Evolutionary conservation across 2,113 vertebrate genomes (phyloP), one percentile per base, ranked within the genome.

Genomic region (Tympanuchus pallidicinctus): DNA sequence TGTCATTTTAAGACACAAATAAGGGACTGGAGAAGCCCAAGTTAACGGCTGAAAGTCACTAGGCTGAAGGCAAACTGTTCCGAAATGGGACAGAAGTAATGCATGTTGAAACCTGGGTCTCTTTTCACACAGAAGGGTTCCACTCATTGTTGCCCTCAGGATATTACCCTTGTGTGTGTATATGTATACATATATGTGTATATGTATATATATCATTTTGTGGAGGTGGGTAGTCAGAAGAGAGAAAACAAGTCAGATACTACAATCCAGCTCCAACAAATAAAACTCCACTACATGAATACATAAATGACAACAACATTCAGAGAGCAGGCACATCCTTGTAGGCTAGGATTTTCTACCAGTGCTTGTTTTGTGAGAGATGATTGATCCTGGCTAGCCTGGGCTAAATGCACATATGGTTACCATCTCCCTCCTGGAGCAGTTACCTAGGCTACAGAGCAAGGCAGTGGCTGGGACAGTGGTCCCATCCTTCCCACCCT

Each of bases 31-130:
- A 91, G 45, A 71, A 96, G 92, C 42, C 11, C 57, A 92, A 60
- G 67, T 66, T 87, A 64, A 50, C 73, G 83, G 82, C 88, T 66
- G 63, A 91, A 90, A 97, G 21, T 75, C 86, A 90, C 90, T 88
- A 66, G 94, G 94, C 50, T 94, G 91, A 97, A 97, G 92, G 85
- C 40, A 4, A 96, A 96, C 45, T 25, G 48, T 96, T 96, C 94
- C 43, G 83, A 97, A 96, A 87, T 87, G 71, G 88, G 89, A 88
- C 67, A 96, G 91, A 90, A 93, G 85, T 80, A 86, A 82, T 25
- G 40, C 34, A 5, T 90, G 86, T 94, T 88, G 92, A 94, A 97
- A 92, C 54, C 28, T 67, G 60, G 40, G 47, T 74, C 50, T 40
- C 1, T 54, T 77, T 59, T 82, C 83, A 56, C 6, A 72, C 48